A percentile compares a stretch with the other conserved stretches of the same genome.
phyloP scores from a whole-genome alignment of 2,797 vertebrate species.

The Sebastes taczanowskii region DNA sequence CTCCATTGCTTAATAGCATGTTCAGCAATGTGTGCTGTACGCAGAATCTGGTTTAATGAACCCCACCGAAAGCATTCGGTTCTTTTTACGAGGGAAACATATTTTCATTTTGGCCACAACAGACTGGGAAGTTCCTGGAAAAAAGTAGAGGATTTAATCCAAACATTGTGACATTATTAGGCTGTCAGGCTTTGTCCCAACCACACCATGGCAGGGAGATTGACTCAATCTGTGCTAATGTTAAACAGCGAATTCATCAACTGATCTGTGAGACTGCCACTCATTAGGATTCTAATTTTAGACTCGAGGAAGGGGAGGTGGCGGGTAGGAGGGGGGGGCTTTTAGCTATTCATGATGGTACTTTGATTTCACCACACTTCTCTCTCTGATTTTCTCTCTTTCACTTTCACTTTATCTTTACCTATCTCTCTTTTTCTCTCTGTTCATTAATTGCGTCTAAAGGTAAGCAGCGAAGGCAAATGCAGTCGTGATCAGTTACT shows the following conservation, averaged over 20 bases:
- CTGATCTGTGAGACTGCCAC: slow-evolving; percentile 54
- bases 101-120: slow-evolving; percentile 1
- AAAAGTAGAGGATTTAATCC: background rate
- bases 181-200: slow-evolving; percentile 8
- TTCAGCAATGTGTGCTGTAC: background rate
- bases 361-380: slow-evolving; percentile 30
- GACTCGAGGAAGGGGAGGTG: background rate
- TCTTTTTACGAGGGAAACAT: background rate
- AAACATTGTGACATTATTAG: slow-evolving; percentile 18
- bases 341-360: slow-evolving; percentile 53
- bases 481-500: slow-evolving; percentile 28
- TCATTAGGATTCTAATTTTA: slow-evolving; percentile 74
- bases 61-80: background rate
- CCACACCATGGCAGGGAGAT: slow-evolving; percentile 14
- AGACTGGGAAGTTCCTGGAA: background rate
- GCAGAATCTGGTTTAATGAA: background rate
- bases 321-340: background rate
- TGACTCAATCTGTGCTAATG: slow-evolving; percentile 49
- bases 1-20: slow-evolving; percentile 2
- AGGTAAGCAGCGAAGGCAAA: slow-evolving; percentile 38
- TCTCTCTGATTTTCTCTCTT: slow-evolving; percentile 1
- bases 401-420: slow-evolving; percentile 20
- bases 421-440: slow-evolving; percentile 16
- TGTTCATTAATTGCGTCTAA: slow-evolving; percentile 43
- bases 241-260: slow-evolving; percentile 67